Percentiles rank a stretch among this genome's conserved stretches.
Evolutionary conservation across 2,888 invertebrate species (phyloP).

Genomic region (Nemotelus pantherinus): DNA sequence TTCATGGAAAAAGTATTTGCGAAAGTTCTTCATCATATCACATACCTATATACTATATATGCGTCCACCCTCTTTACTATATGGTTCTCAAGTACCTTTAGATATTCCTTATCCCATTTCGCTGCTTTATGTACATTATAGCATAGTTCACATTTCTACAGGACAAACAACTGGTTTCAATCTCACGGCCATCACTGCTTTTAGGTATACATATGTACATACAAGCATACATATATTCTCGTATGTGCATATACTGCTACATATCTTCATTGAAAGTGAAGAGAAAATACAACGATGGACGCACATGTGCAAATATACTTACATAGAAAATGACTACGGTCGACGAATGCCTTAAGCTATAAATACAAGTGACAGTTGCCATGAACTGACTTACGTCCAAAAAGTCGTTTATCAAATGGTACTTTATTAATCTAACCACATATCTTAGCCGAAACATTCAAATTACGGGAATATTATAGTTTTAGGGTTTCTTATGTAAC

Average conservation of each 20-base stretch:
- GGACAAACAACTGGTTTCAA: constrained; percentile 34
- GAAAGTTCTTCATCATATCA: constrained; percentile 20
- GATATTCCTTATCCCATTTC: constrained; percentile 33
- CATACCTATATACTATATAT: not conserved
- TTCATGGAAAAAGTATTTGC: constrained; percentile 29
- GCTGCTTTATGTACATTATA: constrained; percentile 5
- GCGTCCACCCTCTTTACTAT: constrained; percentile 33
- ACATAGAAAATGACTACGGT: constrained; percentile 10
- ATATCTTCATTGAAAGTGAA: not conserved
- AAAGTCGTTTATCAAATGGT: constrained; percentile 36
- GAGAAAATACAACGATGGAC: not conserved
- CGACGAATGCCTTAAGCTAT: constrained; percentile 29
- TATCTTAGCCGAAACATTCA: constrained; percentile 36
- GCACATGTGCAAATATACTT: constrained; percentile 11
- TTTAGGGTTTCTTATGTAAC: not conserved
- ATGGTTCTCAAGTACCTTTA: constrained; percentile 29
- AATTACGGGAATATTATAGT: constrained; percentile 34
- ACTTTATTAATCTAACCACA: constrained; percentile 37
- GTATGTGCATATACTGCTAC: not conserved
- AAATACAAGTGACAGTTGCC: constrained; percentile 39
- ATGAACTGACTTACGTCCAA: constrained; percentile 38
- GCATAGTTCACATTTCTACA: constrained; percentile 9
- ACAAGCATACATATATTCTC: too few species aligned
- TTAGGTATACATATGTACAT: not conserved
- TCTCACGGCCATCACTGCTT: constrained; percentile 31